Evolutionary conservation across 1,140 invertebrate species (phyloP).

Genomic region (Steinernema khuongi): DNA sequence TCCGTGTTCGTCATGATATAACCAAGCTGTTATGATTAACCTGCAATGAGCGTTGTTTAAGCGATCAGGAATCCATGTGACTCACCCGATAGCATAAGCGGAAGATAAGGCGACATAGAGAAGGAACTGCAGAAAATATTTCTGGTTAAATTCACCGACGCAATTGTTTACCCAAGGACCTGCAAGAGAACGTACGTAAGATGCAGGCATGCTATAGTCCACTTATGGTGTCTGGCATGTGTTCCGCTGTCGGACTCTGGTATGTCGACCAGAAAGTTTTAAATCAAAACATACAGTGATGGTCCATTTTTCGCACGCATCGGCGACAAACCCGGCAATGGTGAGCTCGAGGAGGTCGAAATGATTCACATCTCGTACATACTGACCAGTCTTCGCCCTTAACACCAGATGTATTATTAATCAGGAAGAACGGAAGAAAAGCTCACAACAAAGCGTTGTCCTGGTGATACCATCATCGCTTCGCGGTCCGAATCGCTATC

Average conservation of each 20-base stretch:
- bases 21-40: slow-evolving; percentile 47
- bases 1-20: slow-evolving; percentile 59
- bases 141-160: slow-evolving; percentile 86
- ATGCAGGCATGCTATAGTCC: neutral
- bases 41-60: slow-evolving; percentile 32
- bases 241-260: neutral
- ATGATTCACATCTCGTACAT: slow-evolving; percentile 76
- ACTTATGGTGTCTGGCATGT: neutral
- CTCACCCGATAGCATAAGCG: slow-evolving; percentile 45
- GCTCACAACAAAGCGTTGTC: slow-evolving; percentile 29
- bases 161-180: slow-evolving; percentile 81
- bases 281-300: slow-evolving; percentile 68
- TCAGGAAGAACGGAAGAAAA: slow-evolving; percentile 10
- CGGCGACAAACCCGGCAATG: slow-evolving; percentile 81
- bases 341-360: slow-evolving; percentile 76
- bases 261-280: neutral
- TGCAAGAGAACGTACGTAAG: slow-evolving; percentile 28
- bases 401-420: slow-evolving; percentile 22
- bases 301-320: slow-evolving; percentile 81
- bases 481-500: slow-evolving; percentile 28
- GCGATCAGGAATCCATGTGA: slow-evolving; percentile 20
- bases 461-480: slow-evolving; percentile 12
- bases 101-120: slow-evolving; percentile 65
- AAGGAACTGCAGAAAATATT: slow-evolving; percentile 85
- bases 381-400: slow-evolving; percentile 73